Conservation (phyloP, 1,140 invertebrate species). For the Bilobella aurantiaca region DNA sequence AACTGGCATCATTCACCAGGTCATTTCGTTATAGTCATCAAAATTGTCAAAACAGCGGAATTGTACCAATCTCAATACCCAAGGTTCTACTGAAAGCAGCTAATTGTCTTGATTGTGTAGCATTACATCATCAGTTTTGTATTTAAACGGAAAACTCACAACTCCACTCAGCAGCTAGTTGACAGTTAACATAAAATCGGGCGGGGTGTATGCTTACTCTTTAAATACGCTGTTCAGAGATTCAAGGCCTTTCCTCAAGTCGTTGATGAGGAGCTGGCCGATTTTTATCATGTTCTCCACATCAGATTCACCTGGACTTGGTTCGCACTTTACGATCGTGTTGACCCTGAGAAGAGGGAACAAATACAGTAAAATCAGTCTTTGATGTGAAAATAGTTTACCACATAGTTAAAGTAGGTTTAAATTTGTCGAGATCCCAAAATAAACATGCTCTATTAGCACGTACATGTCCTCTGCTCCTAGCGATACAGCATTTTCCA, state of each 20-base stretch:
- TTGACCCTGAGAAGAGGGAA: no score
- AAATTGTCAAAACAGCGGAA: no score
- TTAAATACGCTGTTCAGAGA: slow-evolving; percentile 71
- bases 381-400: slow-evolving; percentile 56
- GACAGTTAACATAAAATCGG: neutral
- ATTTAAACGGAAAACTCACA: no score
- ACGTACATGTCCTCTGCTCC: slow-evolving; percentile 59
- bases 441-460: neutral
- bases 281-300: slow-evolving; percentile 68
- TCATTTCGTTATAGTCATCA: no score
- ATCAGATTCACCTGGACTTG: slow-evolving; percentile 47
- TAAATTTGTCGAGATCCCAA: neutral
- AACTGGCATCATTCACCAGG: no score
- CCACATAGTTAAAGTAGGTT: slow-evolving; percentile 14
- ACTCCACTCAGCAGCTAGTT: neutral
- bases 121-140: no score
- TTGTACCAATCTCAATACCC: no score
- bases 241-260: slow-evolving; percentile 67
- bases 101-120: no score
- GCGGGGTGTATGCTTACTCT: slow-evolving; percentile 50
- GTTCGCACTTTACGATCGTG: slow-evolving; percentile 54
- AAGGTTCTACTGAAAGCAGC: no score
- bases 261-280: slow-evolving; percentile 65
- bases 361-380: no score
- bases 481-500: slow-evolving; percentile 56